A percentile compares a stretch with the other conserved stretches of the same genome.
phyloP scores from a whole-genome alignment of 2,113 vertebrate genomes.

The Prionailurus viverrinus region DNA sequence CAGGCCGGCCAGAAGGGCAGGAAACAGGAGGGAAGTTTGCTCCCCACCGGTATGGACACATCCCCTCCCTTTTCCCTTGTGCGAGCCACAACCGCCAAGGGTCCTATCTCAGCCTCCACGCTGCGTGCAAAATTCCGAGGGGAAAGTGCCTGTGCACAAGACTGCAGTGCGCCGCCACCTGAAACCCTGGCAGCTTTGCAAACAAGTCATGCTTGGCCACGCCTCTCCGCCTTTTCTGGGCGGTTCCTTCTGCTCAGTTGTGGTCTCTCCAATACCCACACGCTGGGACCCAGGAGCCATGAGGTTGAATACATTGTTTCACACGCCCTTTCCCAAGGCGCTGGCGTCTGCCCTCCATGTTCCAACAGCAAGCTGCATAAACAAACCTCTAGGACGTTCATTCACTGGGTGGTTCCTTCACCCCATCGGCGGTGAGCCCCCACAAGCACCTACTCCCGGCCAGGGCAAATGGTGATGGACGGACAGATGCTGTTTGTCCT shows the following conservation, averaged over 20 bases:
- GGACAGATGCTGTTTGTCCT: fast-evolving
- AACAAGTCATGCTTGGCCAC: fast-evolving
- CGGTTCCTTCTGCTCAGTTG: too few relatives aligned
- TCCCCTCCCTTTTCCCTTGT: not conserved
- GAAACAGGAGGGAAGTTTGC: not conserved
- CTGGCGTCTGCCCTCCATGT: fast-evolving
- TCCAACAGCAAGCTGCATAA: too few relatives aligned
- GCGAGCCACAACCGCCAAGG: fast-evolving
- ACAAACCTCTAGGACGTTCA: too few relatives aligned
- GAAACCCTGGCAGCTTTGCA: too few relatives aligned
- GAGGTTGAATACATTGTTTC: not conserved
- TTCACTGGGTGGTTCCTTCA: not conserved
- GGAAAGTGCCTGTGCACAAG: fast-evolving
- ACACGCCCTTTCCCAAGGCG: not conserved
- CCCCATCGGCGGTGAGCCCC: not conserved
- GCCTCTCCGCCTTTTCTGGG: not conserved
- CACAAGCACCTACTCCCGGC: fast-evolving
- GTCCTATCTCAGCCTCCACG: not conserved
- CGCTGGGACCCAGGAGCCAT: not conserved
- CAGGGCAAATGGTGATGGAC: fast-evolving
- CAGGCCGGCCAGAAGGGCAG: not conserved
- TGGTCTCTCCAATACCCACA: fast-evolving
- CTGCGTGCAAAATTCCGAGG: not conserved
- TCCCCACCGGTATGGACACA: not conserved
- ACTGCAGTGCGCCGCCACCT: fast-evolving